Evolutionary conservation across 2,888 invertebrate genomes (phyloP).

Genomic region (Lasioglossum calceatum): DNA sequence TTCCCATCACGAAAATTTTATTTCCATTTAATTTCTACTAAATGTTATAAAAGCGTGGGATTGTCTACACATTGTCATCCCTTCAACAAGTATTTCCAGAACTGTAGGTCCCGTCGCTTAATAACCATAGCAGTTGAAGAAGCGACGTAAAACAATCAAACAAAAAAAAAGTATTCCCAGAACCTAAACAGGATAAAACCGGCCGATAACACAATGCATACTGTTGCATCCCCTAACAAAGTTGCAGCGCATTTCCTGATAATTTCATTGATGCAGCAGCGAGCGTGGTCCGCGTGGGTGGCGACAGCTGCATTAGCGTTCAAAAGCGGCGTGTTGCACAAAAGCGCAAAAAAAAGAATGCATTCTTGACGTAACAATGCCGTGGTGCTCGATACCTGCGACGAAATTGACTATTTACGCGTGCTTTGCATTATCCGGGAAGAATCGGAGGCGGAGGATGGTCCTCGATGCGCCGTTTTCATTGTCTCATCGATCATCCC

Average conservation of each 20-base stretch:
- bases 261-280: background rate
- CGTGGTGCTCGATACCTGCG: background rate
- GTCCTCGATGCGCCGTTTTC: background rate
- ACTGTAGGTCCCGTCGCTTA: no score
- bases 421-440: background rate
- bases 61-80: no score
- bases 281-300: background rate
- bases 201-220: background rate
- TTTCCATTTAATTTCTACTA: no score
- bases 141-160: no score
- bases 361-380: background rate
- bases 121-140: no score
- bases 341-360: background rate
- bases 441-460: background rate
- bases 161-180: no score
- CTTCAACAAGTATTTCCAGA: no score
- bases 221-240: background rate
- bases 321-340: background rate
- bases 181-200: background rate
- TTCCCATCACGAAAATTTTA: no score
- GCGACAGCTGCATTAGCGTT: background rate
- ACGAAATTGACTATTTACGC: background rate
- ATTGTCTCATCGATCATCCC: conserved; percentile 14
- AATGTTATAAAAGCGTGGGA: no score
- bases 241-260: background rate